A percentile compares a stretch with the other conserved stretches of the same genome.
These are phyloP conservation scores for Acanthis flammea DNA, from an alignment of 2,797 vertebrate species.

Conservation along the genomic window DNA sequence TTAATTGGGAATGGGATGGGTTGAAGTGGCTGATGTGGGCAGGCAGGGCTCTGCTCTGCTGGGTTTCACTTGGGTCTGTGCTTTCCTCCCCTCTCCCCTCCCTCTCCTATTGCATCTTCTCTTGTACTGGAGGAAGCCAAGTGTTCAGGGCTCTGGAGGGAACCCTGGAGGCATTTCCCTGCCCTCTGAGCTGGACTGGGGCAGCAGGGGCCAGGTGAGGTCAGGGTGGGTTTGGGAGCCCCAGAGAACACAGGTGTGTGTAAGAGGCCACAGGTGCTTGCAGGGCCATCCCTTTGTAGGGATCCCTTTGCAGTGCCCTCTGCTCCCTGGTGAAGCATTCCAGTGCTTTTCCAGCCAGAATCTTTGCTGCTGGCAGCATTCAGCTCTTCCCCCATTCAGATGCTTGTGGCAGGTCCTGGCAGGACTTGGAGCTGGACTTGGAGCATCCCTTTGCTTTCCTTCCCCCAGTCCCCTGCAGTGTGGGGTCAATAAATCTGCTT, in stretches of 20 bases:
- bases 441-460: not conserved
- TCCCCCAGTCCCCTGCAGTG: not conserved
- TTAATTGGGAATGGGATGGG: not conserved
- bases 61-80: not conserved
- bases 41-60: not conserved
- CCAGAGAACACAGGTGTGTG: accelerated
- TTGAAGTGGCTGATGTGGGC: not conserved
- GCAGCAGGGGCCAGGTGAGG: not conserved
- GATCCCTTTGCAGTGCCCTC: not conserved
- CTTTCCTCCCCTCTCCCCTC: not conserved
- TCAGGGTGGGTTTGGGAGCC: not conserved
- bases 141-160: not conserved
- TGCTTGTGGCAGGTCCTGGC: not conserved
- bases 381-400: not conserved
- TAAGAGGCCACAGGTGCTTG: not conserved
- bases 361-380: not conserved
- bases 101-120: not conserved
- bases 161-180: not conserved
- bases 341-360: not conserved
- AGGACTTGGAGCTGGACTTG: not conserved
- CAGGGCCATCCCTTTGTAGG: no score
- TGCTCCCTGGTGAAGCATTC: not conserved
- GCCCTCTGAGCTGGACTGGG: not conserved
- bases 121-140: not conserved
- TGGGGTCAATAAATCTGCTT: slow-evolving; percentile 19